Percentiles rank a stretch among this genome's conserved stretches.
These are phyloP conservation scores for Selene dorsalis DNA, from an alignment of 2,797 vertebrate genomes.

Conservation along the genomic window DNA sequence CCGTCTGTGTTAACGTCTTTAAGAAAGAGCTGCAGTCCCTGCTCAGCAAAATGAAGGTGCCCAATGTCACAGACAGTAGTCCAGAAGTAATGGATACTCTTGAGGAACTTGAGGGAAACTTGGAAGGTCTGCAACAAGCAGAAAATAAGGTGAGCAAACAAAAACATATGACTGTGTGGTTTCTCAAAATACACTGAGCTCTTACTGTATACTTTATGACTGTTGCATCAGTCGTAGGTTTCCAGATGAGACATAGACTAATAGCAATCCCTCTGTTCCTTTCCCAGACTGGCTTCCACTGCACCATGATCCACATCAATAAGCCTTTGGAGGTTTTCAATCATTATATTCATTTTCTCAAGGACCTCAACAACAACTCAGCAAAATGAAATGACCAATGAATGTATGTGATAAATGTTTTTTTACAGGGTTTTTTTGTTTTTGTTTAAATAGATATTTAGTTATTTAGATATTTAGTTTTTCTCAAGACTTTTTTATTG, in stretches of 20 bases:
- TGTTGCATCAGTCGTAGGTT: not conserved
- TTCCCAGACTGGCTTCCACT: not conserved
- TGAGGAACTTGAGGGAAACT: rapidly evolving
- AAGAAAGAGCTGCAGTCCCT: not conserved
- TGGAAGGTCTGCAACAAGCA: rapidly evolving
- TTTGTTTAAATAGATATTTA: not conserved
- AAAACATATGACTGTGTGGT: not conserved
- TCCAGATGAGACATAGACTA: not conserved
- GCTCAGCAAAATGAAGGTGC: constrained; percentile 18
- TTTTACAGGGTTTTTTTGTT: no score
- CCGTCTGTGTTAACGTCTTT: not conserved
- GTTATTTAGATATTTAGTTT: constrained; percentile 27
- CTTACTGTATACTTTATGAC: not conserved
- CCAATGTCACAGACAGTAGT: rapidly evolving
- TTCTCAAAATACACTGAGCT: not conserved
- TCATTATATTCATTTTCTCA: rapidly evolving
- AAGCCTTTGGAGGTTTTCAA: rapidly evolving
- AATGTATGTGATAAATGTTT: constrained; percentile 11
- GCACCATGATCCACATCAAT: rapidly evolving
- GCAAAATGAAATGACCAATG: not conserved
- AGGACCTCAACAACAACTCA: constrained; percentile 1
- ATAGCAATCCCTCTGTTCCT: constrained; percentile 6
- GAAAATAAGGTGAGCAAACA: constrained; percentile 19
- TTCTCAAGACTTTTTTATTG: no score
- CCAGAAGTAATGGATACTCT: rapidly evolving